A percentile compares a stretch with the other conserved stretches of the same genome.
Conservation (phyloP, 2,888 invertebrate genomes). For the Suillia variegata region DNA sequence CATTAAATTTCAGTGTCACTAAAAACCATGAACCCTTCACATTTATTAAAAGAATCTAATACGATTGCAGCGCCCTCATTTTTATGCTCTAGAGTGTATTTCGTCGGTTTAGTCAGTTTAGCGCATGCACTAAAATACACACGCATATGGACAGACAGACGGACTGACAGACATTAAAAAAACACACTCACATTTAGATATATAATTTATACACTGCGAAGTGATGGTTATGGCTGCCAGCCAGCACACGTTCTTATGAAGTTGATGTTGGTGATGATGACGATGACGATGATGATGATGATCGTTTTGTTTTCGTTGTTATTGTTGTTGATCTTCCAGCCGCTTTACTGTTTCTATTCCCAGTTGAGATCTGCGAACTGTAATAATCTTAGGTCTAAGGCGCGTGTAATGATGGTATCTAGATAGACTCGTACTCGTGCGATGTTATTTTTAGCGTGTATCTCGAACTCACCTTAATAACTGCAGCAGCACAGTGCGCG, state of each 20-base stretch:
- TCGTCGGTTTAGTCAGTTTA: no score
- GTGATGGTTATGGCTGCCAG: constrained; percentile 2
- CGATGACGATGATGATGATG: neutral
- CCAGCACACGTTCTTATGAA: neutral
- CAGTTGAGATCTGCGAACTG: no score
- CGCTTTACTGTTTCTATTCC: neutral
- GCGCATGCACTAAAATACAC: constrained; percentile 1
- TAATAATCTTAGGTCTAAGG: no score
- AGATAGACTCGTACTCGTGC: no score
- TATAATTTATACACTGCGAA: constrained; percentile 21
- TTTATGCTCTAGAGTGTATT: no score
- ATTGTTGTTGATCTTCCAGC: neutral
- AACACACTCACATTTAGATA: no score
- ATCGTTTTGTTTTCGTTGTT: neutral
- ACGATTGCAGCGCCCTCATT: no score
- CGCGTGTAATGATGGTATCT: no score
- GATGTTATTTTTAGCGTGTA: constrained; percentile 7
- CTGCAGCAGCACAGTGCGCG: neutral
- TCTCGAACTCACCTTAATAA: constrained; percentile 11
- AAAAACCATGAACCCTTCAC: no score
- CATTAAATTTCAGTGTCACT: no score
- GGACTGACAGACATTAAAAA: neutral
- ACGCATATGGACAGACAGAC: neutral
- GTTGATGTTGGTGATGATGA: no score
- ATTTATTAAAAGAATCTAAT: no score